Evolutionary conservation across 2,888 invertebrate genomes (phyloP).

Genomic region (Caenorhabditis sp.): DNA sequence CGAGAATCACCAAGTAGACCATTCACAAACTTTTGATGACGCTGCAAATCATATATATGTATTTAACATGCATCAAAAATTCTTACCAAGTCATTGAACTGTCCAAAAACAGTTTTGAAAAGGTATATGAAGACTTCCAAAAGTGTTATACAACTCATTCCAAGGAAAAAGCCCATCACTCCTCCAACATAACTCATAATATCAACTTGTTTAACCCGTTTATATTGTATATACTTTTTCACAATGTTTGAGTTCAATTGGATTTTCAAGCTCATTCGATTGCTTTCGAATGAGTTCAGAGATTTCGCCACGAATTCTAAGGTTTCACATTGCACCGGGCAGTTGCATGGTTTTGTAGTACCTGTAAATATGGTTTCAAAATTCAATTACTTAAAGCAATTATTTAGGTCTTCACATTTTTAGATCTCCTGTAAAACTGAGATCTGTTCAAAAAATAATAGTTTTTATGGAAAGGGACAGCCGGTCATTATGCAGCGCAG

Average conservation of each 20-base stretch:
- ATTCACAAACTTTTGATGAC: constrained; percentile 42
- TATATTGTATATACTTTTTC: constrained; percentile 27
- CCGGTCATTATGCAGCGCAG: neutral
- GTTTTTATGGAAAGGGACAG: no score
- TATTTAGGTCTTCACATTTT: no score
- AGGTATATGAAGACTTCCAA: constrained; percentile 59
- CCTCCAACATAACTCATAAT: constrained; percentile 58
- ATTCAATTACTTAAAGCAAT: no score
- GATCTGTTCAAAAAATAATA: no score
- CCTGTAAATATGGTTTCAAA: no score
- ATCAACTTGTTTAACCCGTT: constrained; percentile 52
- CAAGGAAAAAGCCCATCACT: constrained; percentile 60
- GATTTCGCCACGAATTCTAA: neutral
- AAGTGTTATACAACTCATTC: constrained; percentile 60
- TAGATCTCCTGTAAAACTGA: no score
- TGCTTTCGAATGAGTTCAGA: constrained; percentile 2
- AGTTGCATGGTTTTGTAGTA: constrained; percentile 8
- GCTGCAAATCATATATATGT: constrained; percentile 4
- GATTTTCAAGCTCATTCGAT: constrained; percentile 11
- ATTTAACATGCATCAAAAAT: neutral
- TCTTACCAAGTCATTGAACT: constrained; percentile 42
- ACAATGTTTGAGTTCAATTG: constrained; percentile 10
- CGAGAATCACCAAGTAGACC: constrained; percentile 12
- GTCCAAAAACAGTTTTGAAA: constrained; percentile 58
- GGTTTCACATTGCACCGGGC: constrained; percentile 17